Evolutionary conservation across 2,113 vertebrate genomes (phyloP), one percentile per base, ranked within the genome.

Genomic region (Neolamprologus cancellatus): DNA sequence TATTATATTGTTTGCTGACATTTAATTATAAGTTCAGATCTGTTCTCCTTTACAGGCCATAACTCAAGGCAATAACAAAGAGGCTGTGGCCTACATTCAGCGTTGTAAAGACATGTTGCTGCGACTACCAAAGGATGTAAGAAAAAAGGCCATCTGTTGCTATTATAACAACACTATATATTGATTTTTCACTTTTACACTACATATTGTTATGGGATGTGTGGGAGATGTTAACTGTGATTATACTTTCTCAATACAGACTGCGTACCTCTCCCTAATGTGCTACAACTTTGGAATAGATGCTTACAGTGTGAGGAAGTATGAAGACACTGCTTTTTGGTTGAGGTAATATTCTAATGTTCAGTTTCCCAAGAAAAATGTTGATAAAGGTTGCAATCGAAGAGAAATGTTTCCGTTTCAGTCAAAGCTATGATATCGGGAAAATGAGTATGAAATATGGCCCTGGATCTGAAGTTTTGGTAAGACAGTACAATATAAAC

Each of bases 241-340:
- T 53, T 28, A 11, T 64, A 11, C 87, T 83, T 79, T 85, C 78
- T 84, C 41, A 55, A 54, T 96, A 30, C 94, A 99, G 98, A 93
- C 94, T 48, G 94, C 89, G n/a, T 98, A 97, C 92, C 95, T 99
- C 81, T 97, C 97, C 66, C 79, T 96, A 32, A 95, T 98, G 89
- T 99, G 98, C 91, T 99, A 98, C 91, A 99, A 98, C 92, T 98
- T 99, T 93, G 98, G 98, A 88, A 85, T 98, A 64, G 96, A 98
- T 78, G 92, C 95, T 4, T 96, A 97, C 83, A 94, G 96, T 88
- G 3, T 89, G 83, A 96, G 95, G 92, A 96, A 93, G 57, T 97
- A 96, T 90, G 97, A 98, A 78, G 96, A 98, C 86, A 97, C 97
- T 84, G 95, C 93, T 74, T 97, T 98, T 93, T 99, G 98, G 98